These are phyloP conservation scores for Dendroctonus ponderosae DNA, from an alignment of 1,140 invertebrate species.

Conservation along the genomic window DNA sequence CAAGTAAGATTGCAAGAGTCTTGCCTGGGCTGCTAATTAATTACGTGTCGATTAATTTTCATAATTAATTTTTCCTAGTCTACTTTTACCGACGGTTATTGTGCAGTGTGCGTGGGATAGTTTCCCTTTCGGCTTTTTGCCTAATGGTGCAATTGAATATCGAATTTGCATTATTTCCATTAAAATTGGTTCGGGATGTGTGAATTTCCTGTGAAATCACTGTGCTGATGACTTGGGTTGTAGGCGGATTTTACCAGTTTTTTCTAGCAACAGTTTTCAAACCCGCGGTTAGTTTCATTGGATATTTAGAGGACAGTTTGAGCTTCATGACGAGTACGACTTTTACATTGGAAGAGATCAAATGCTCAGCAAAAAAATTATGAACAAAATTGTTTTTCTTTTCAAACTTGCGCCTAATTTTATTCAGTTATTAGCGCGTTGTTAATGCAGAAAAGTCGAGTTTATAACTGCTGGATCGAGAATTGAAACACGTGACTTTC, in stretches of 20 bases:
- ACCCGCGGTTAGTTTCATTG: too few relatives aligned
- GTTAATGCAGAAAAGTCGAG: not conserved
- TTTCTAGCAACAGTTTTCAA: too few relatives aligned
- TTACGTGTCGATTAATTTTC: conserved; percentile 7
- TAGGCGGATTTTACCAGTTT: too few relatives aligned
- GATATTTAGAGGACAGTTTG: too few relatives aligned
- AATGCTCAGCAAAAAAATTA: too few relatives aligned
- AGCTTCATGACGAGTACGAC: too few relatives aligned
- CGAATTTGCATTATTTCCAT: conserved; percentile 5
- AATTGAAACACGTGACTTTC: not conserved
- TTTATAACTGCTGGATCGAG: not conserved
- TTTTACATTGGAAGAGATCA: too few relatives aligned
- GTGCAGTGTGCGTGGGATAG: conserved; percentile 1
- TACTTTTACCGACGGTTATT: conserved; percentile 8
- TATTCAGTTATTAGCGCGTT: not conserved
- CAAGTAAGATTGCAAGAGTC: too few relatives aligned
- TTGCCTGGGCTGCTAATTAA: not conserved
- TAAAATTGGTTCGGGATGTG: too few relatives aligned
- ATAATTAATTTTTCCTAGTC: conserved; percentile 9
- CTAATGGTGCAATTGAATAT: conserved; percentile 1
- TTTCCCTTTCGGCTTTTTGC: conserved; percentile 11
- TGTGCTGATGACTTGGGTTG: too few relatives aligned
- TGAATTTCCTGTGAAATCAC: too few relatives aligned
- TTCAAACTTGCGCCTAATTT: not conserved
- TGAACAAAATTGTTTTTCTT: too few relatives aligned